Evolutionary conservation across 2,888 invertebrate genomes (phyloP).

Genomic region (Aleiodes testaceus): DNA sequence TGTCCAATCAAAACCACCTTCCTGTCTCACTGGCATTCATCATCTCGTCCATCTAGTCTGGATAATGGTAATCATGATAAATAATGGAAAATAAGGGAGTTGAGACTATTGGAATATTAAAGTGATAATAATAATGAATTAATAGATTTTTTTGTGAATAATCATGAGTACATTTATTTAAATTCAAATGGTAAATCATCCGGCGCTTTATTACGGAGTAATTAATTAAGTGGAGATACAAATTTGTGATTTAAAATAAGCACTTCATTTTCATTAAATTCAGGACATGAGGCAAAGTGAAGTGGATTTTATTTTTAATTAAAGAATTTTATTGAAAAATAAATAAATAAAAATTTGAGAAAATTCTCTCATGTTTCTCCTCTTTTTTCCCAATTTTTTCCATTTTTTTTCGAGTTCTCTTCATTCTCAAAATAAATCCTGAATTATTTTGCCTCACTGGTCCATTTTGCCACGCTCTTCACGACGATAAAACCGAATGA

Average conservation of each 20-base stretch:
- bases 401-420: no score
- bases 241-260: slow-evolving; percentile 20
- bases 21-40: slow-evolving; percentile 17
- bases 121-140: no score
- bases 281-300: no score
- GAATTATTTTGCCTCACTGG: not conserved
- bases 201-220: not conserved
- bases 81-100: slow-evolving; percentile 12
- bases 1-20: slow-evolving; percentile 62
- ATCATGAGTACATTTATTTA: slow-evolving; percentile 12
- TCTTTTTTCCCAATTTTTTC: no score
- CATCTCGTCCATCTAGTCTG: slow-evolving; percentile 3
- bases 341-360: no score
- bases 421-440: no score
- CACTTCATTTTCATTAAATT: no score
- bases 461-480: slow-evolving; percentile 5
- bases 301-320: no score
- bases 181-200: slow-evolving; percentile 1
- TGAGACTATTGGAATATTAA: no score
- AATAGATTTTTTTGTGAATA: no score
- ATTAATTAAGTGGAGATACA: slow-evolving; percentile 12
- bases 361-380: no score
- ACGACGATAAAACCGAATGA: slow-evolving; percentile 25
- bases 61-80: slow-evolving; percentile 9
- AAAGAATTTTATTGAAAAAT: no score